These are phyloP conservation scores for Thermophis baileyi DNA, from an alignment of 2,113 vertebrate genomes.

Conservation along the genomic window DNA sequence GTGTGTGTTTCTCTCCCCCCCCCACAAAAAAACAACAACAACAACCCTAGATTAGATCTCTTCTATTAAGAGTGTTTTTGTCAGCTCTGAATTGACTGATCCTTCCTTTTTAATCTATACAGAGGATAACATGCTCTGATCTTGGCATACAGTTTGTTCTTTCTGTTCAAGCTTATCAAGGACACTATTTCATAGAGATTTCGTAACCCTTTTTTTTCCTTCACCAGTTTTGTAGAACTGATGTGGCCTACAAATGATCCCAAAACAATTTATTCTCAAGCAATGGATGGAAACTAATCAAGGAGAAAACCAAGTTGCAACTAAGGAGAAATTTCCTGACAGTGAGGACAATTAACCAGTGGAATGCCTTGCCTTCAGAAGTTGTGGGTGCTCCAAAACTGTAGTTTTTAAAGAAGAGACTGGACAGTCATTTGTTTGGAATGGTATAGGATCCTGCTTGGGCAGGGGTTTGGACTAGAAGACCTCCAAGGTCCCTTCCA, in stretches of 20 bases:
- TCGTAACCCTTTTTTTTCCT: not conserved
- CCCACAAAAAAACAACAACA: not conserved
- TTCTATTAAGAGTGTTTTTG: not conserved
- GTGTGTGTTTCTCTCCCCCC: not conserved
- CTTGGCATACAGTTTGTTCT: not conserved
- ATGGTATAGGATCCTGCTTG: too few species aligned
- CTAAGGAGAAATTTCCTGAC: not conserved
- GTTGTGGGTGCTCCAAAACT: too few species aligned
- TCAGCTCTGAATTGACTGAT: not conserved
- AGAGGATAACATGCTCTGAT: not conserved
- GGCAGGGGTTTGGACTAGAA: too few species aligned
- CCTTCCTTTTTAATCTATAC: not conserved
- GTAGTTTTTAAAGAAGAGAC: not conserved
- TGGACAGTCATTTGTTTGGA: too few species aligned
- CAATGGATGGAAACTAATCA: not conserved
- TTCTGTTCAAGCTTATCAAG: not conserved
- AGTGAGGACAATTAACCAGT: not conserved
- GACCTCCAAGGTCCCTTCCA: too few species aligned
- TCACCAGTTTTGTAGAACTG: not conserved
- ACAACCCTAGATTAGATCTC: not conserved
- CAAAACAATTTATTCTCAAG: not conserved
- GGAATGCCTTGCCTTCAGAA: not conserved
- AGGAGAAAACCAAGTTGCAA: not conserved
- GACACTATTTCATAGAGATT: not conserved
- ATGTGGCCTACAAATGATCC: not conserved